Percentiles rank a stretch among this genome's conserved stretches.
These are phyloP conservation scores for Coelopa frigida DNA, from an alignment of 1,140 invertebrate genomes.

Conservation along the genomic window DNA sequence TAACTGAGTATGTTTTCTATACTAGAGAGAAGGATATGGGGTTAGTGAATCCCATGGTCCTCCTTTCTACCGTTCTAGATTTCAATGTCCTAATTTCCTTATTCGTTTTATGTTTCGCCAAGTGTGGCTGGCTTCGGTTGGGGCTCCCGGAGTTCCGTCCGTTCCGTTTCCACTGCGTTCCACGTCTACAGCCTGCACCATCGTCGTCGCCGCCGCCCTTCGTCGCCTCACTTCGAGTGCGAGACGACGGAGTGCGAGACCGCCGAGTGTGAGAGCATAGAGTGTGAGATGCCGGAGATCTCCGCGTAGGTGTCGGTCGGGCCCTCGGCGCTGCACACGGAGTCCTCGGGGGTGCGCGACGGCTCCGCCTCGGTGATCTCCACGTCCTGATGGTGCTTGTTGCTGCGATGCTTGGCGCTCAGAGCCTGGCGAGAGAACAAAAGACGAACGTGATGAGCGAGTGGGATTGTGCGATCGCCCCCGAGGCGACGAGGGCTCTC, in stretches of 20 bases:
- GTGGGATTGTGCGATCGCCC: no score
- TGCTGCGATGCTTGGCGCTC: conserved; percentile 53
- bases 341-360: conserved; percentile 59
- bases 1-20: neutral
- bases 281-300: conserved; percentile 43
- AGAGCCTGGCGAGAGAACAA: no score
- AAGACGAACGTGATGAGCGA: no score
- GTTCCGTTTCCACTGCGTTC: conserved; percentile 1
- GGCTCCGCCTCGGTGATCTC: conserved; percentile 61
- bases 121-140: neutral
- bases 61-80: conserved; percentile 2
- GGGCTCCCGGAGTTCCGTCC: neutral
- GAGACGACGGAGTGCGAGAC: conserved; percentile 41
- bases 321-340: conserved; percentile 67
- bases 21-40: neutral
- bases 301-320: conserved; percentile 48
- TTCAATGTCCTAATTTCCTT: neutral
- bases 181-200: no score
- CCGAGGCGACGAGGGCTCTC: no score
- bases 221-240: conserved; percentile 27
- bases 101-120: neutral
- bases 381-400: conserved; percentile 47
- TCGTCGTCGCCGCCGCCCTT: neutral
- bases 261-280: conserved; percentile 42
- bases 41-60: neutral